A percentile compares a stretch with the other conserved stretches of the same genome.
These are phyloP conservation scores for Eubasilissa splendida DNA, from an alignment of 2,888 invertebrate species.

Conservation along the genomic window DNA sequence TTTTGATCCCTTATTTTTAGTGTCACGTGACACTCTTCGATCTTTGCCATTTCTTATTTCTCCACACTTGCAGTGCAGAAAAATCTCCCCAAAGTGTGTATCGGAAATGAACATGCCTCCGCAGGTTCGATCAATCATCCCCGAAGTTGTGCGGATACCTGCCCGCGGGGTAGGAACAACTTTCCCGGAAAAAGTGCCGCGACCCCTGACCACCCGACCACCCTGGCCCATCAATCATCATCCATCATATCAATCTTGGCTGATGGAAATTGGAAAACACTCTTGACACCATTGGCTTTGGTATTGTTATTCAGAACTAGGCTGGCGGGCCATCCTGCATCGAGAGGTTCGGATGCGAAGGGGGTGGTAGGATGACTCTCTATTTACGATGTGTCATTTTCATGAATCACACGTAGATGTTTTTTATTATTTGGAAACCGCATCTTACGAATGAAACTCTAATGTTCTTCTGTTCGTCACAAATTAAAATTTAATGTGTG, in stretches of 20 bases:
- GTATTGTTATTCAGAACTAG: slow-evolving; percentile 52
- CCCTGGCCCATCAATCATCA: slow-evolving; percentile 47
- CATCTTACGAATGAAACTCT: no score
- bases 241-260: slow-evolving; percentile 46
- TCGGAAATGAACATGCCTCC: slow-evolving; percentile 42
- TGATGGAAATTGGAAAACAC: slow-evolving; percentile 54
- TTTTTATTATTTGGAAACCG: no score
- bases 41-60: not conserved
- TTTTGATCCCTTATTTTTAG: no score
- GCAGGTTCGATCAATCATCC: slow-evolving; percentile 45
- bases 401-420: no score
- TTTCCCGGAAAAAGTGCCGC: slow-evolving; percentile 36
- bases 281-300: slow-evolving; percentile 38
- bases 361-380: no score
- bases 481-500: no score
- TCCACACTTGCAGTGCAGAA: not conserved
- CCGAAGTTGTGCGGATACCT: slow-evolving; percentile 33
- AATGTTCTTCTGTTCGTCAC: no score
- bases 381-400: no score
- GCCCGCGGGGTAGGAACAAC: slow-evolving; percentile 11
- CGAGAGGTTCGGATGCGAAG: not conserved
- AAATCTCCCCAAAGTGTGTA: slow-evolving; percentile 37
- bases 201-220: slow-evolving; percentile 44
- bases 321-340: slow-evolving; percentile 3
- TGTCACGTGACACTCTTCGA: not conserved